Base-by-base conservation (phyloP, 2,888 invertebrate species). In the Emmelina monodactyla region DNA sequence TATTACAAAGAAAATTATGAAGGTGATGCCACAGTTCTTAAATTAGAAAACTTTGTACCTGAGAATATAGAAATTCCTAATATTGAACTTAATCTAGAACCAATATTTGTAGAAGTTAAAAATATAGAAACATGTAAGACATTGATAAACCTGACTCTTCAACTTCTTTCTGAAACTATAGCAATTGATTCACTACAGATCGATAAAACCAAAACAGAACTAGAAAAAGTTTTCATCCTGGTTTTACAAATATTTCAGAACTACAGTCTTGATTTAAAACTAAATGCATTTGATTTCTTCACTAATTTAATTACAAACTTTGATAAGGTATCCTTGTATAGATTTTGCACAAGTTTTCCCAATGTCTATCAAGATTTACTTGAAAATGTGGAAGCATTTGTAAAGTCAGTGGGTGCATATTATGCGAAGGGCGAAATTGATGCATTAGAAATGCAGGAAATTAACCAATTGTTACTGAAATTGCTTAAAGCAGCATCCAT, bases 1-100 rank as follows among this genome's bases (percentile, higher is more conserved):
- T 82, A 71, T 57, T 73, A 75, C 43, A 61, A 65, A 48, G 57
- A 65, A 7, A 46, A 50, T 39, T 32, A 39, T 4, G 13, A 29
- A 32, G 48, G 46, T 19, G 40, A 41, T 16, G 22, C 39, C 7
- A 32, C 45, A 16, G 22, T 16, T 0, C 28, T 73, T 10, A 37
- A 55, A 19, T 43, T 85, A 34, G 53, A 79, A 39, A 62, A 81
- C 36, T 85, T 85, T 50, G 51, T 59, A 35, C 70, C 82, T 13
- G 59, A 69, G 40, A 55, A 70, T 47, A 59, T 69, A 39, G 47
- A 56, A 16, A 57, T 69, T 39, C 63, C 68, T 10, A 60, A 69
- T 56, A 57, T 65, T 2, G 57, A 73, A 37, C 51, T 81, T 1
- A 62, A 78, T 42, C 61, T 81, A 30, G 61, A 66, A 33, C 68